Conservation (phyloP, 2,888 invertebrate species). For the Galeopsomyia nigrocyanea region DNA sequence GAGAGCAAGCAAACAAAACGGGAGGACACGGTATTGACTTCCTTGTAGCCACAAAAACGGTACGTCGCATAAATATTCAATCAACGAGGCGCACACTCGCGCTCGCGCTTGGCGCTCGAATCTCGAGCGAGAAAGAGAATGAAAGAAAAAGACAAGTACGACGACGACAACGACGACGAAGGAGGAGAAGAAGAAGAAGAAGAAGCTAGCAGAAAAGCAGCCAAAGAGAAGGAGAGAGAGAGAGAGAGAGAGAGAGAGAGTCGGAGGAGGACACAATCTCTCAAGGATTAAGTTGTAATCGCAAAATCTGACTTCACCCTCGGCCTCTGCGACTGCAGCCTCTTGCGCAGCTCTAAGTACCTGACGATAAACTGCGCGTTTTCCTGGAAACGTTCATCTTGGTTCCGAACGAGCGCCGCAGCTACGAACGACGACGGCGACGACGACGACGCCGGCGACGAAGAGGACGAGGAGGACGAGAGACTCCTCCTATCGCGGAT, state of each 20-base stretch:
- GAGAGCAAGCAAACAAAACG: no score
- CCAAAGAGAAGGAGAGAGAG: slow-evolving; percentile 11
- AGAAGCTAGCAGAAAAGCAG: slow-evolving; percentile 6
- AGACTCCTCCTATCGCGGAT: slow-evolving; percentile 40
- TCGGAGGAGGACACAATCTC: slow-evolving; percentile 25
- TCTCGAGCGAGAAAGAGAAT: not conserved
- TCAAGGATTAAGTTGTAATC: slow-evolving; percentile 48
- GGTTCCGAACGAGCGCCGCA: slow-evolving; percentile 11
- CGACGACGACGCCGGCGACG: slow-evolving; percentile 21
- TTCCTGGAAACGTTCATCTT: slow-evolving; percentile 49
- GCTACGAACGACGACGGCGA: slow-evolving; percentile 13
- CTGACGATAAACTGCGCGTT: slow-evolving; percentile 44
- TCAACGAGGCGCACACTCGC: slow-evolving; percentile 21
- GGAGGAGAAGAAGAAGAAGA: no score
- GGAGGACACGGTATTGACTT: not conserved
- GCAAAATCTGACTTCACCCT: slow-evolving; percentile 46
- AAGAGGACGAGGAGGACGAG: slow-evolving; percentile 36
- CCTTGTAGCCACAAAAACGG: slow-evolving; percentile 10
- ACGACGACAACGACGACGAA: no score
- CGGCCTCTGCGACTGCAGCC: slow-evolving; percentile 41
- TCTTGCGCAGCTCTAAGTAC: slow-evolving; percentile 34
- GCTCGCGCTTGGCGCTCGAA: slow-evolving; percentile 5
- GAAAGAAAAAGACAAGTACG: not conserved
- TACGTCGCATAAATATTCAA: slow-evolving; percentile 44
- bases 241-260: slow-evolving; percentile 12